Percentiles rank a stretch among this genome's conserved stretches.
Conservation (phyloP, 2,888 invertebrate species). For the Leucophora obtusa region DNA sequence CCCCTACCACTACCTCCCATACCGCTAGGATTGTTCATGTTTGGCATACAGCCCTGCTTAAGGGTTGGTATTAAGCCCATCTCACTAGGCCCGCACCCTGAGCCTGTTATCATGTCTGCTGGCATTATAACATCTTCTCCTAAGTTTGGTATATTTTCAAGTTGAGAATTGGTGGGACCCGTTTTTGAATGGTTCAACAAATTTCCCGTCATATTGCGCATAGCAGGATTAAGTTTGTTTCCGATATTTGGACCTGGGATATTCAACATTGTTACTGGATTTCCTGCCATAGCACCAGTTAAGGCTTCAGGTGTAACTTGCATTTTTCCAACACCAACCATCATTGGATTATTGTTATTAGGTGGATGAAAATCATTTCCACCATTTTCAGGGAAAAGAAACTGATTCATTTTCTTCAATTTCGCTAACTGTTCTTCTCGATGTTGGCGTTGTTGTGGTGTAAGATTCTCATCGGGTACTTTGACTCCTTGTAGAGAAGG, state of each 20-base stretch:
- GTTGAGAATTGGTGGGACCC: constrained; percentile 45
- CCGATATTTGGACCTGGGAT: constrained; percentile 57
- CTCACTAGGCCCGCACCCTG: constrained; percentile 45
- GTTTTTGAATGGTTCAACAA: constrained; percentile 58
- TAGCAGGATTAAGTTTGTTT: constrained; percentile 63
- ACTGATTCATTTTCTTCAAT: constrained; percentile 92
- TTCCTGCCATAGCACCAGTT: constrained; percentile 34
- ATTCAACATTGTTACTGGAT: constrained; percentile 49
- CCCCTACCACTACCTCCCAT: constrained; percentile 40
- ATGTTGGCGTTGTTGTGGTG: constrained; percentile 96
- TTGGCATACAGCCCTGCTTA: constrained; percentile 58
- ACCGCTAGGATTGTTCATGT: constrained; percentile 63
- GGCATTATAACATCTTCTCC: constrained; percentile 72
- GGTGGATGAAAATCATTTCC: constrained; percentile 60
- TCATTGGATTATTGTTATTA: constrained; percentile 51
- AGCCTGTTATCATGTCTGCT: constrained; percentile 66
- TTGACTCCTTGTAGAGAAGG: constrained; percentile 88
- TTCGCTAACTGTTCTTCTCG: constrained; percentile 95
- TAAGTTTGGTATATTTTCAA: constrained; percentile 68
- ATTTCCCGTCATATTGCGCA: constrained; percentile 67
- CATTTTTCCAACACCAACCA: constrained; percentile 61
- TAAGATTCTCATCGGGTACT: constrained; percentile 96
- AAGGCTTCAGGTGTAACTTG: constrained; percentile 40
- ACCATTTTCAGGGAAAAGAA: constrained; percentile 90
- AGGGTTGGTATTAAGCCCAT: constrained; percentile 58